Base-by-base conservation (phyloP, 2,888 invertebrate species). In the Eristalis arbustorum region DNA sequence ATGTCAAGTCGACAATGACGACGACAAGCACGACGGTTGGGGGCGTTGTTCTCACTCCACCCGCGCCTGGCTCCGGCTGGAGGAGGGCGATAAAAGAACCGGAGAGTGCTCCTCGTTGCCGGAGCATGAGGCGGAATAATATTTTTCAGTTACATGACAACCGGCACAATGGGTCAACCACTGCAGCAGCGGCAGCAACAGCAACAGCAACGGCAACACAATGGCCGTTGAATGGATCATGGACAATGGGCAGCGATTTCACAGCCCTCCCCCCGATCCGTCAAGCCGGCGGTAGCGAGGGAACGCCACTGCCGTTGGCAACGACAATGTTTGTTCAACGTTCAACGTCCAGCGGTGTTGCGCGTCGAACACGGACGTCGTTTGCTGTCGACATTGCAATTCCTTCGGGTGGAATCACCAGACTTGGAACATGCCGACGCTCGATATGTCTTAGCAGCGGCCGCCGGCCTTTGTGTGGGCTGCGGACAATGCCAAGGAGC, bases 91-190 rank as follows among this genome's bases (percentile, higher is more conserved):
- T 56, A 68, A 76, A 76, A 80, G 76, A 74, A 74, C 37, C 56
- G 28, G 74, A 74, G 85, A 87, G 64, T 77, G 56, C 68, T 31
- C 78, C 73, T 57, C 56, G 71, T 75, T 69, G 73, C 68, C 56
- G 56, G 74, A 78, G 77, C 85, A 73, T 77, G 57, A 78, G 75
- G 74, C 49, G 75, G 78, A 87, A 87, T 78, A 87, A 87, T 83
- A 87, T 87, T 87, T 87, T 79, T 67, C 83, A 83, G 87, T 83
- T 79, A 83, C 87, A 87, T 87, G 83, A 83, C 83, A 87, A 83
- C 74, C 83, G 75, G 87, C 87, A 87, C 83, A 87, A 87, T 87
- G 87, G 87, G 87, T 87, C 83, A 87, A 83, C 87, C 87, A 83
- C 78, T 87, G 82, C 66, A 67, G 23, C 59, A 4, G 25, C 68